Base-by-base conservation (phyloP, 2,113 vertebrate genomes). In the Pyxicephalus adspersus region DNA sequence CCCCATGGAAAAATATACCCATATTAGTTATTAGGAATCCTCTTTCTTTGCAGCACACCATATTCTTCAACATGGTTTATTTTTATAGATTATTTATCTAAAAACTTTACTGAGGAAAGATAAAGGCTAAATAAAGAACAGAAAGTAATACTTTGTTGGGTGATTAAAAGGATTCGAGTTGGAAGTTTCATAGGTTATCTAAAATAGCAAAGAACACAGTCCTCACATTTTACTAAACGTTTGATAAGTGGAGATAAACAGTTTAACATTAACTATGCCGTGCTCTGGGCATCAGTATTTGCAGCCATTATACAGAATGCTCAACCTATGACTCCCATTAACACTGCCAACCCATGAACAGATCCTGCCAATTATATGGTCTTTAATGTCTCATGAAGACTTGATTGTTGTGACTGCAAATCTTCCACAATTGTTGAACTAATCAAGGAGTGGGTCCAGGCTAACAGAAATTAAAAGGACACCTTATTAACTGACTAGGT, bases 401-500 rank as follows among this genome's bases (percentile, higher is more conserved):
- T 23, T 57, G 71, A 82, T 75, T 65, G 70, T 82, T 73, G 68
- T 64, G 58, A 64, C 79, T 73, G 57, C 25, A 57, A 31, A 74
- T 65, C 80, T 82, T 34, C 31, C 13, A 22, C 70, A 82, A 73
- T 71, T 64, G n/a, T 7, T 82, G 71, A 75, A 82, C 80, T 82
- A 82, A 82, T 82, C 80, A 82, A 82, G 60, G 52, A 65, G 61
- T 20, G 57, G 54, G 16, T 60, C 70, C 55, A 28, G 60, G 60
- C 65, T 64, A 25, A 31, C 61, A 28, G 20, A 65, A 71, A 82
- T 66, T 66, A 64, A 75, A 82, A 71, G 71, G 80, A 82, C 61
- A 38, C 55, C 29, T 66, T 74, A 82, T 82, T 82, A 82, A 82
- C 75, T 82, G 80, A 82, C 80, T 82, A 63, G 71, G 80, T 82